Evolutionary conservation across 2,888 invertebrate genomes (phyloP), one percentile per base, ranked within the genome.

Genomic region (Glaucopsyche alexis): DNA sequence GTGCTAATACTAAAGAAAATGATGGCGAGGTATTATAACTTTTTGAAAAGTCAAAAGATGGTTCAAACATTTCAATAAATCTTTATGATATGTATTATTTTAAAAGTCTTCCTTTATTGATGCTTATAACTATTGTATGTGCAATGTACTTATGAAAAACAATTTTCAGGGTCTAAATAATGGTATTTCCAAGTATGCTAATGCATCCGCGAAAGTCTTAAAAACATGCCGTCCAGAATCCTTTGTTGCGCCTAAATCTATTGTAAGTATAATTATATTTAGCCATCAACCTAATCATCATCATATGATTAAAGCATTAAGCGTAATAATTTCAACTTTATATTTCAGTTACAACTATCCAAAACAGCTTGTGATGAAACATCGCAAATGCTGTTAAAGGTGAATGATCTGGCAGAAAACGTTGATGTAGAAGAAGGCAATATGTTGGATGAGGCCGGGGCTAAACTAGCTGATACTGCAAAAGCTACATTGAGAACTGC

Each of bases 401-500:
- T 83, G 19, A 78, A 80, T 73, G 72, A 74, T n/a, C 77, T 82
- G 16, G 77, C 81, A 13, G 80, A 77, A 64, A 74, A 16, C 0
- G 74, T 79, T 40, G 80, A 76, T 5, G 81, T 81, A 0, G 76
- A 74, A 9, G 72, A 45, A 9, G 83, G 80, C 0, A 65, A 52
- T 4, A 71, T 64, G 13, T 75, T 85, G 60, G 80, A 81, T 50
- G 40, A 42, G 2, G 66, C 74, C 3, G 83, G 82, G 0, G 76
- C 79, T 0, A 72, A 71, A 29, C 75, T 83, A 0, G 83, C 81
- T 11, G 81, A 80, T 13, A 80, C 81, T 0, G 83, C 86, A 1
- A 78, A 84, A 70, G 77, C 79, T 0, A 75, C 86, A 19, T 78
- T 83, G 5, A 79, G 80, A n/a, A 74, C 81, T 11, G 82, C 82